Conservation (phyloP, 2,797 vertebrate genomes). For the Melanotaenia parkinsoni region DNA sequence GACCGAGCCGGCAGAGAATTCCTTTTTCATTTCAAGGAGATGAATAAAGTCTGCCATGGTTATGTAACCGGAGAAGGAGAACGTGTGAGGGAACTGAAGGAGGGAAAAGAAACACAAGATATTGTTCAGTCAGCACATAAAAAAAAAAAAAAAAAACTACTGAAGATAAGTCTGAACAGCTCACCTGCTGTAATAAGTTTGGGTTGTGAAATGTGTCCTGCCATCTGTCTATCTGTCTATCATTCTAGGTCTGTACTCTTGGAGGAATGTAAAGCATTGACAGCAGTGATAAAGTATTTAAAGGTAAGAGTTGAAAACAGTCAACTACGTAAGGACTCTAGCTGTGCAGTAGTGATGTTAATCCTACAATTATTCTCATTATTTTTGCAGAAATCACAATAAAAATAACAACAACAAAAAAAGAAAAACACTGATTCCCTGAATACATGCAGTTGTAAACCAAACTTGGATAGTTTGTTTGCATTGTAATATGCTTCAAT, state of each 20-base stretch:
- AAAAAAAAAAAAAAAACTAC: conserved; percentile 16
- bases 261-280: conserved; percentile 81
- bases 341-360: conserved; percentile 3
- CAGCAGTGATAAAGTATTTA: conserved; percentile 75
- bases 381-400: conserved; percentile 9
- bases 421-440: conserved; percentile 1
- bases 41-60: conserved; percentile 58
- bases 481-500: no score
- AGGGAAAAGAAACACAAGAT: conserved; percentile 40
- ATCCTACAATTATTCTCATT: not conserved
- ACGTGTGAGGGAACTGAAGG: conserved; percentile 12
- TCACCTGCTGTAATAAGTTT: conserved; percentile 2
- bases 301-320: conserved; percentile 81
- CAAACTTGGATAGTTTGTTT: not conserved
- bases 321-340: not conserved
- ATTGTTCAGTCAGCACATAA: conserved; percentile 25
- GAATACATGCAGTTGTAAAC: not conserved
- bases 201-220: not conserved
- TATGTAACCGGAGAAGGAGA: conserved; percentile 66
- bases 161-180: conserved; percentile 38
- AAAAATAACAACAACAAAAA: no score
- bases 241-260: conserved; percentile 80
- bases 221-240: conserved; percentile 9
- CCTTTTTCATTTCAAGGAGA: conserved; percentile 64
- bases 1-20: conserved; percentile 64